A percentile compares a stretch with the other conserved stretches of the same genome.
phyloP scores from a whole-genome alignment of 1,140 invertebrate genomes.

The Phymastichus coffea region DNA sequence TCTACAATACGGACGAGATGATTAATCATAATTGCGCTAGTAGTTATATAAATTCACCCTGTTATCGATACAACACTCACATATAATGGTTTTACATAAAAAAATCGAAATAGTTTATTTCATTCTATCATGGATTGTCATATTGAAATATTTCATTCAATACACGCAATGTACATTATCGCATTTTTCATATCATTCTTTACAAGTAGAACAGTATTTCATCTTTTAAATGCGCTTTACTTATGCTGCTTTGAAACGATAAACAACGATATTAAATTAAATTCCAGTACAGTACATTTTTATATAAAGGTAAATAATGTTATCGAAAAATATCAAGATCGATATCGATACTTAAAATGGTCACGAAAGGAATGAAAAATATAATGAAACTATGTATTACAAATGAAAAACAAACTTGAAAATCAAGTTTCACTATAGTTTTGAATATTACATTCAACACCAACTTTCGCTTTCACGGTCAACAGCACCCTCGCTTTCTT shows the following conservation, averaged over 20 bases:
- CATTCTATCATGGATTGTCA: conserved; percentile 4
- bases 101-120: background rate
- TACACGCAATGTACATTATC: background rate
- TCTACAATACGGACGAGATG: background rate
- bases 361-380: too few relatives aligned
- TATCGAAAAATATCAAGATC: too few relatives aligned
- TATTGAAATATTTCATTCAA: conserved; percentile 1
- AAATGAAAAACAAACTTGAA: too few relatives aligned
- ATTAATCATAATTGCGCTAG: conserved; percentile 12
- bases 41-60: conserved; percentile 23
- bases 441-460: conserved; percentile 67
- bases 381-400: too few relatives aligned
- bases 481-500: conserved; percentile 68
- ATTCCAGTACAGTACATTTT: too few relatives aligned
- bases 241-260: too few relatives aligned
- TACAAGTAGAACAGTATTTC: conserved; percentile 19
- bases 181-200: conserved; percentile 5
- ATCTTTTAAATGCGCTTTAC: conserved; percentile 19
- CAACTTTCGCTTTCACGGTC: conserved; percentile 69
- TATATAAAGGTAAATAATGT: too few relatives aligned
- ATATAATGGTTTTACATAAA: conserved; percentile 16
- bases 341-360: too few relatives aligned
- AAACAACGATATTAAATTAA: too few relatives aligned
- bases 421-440: too few relatives aligned
- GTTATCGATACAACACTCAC: conserved; percentile 16